Conservation (phyloP, 2,113 vertebrate species). For the Upupa epops region DNA sequence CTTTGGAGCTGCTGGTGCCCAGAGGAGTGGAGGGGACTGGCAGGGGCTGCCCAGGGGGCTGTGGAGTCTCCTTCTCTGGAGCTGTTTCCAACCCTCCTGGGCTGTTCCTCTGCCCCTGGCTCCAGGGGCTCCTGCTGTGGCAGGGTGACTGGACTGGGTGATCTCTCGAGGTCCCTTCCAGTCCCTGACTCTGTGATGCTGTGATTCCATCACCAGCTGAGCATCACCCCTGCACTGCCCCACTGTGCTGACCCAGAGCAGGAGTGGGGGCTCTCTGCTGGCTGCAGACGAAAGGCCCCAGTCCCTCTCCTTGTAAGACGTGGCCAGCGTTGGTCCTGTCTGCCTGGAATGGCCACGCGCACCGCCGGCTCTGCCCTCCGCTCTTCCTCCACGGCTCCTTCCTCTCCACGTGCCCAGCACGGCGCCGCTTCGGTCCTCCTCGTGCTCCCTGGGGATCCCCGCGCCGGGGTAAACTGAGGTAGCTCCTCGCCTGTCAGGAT, state of each 20-base stretch:
- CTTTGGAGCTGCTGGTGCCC: background rate
- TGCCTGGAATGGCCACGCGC: background rate
- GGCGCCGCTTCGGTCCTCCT: accelerated
- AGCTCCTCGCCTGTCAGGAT: no score
- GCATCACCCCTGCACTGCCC: background rate
- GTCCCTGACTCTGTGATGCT: no score
- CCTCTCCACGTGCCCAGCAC: accelerated
- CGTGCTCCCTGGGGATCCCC: background rate
- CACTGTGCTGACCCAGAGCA: background rate
- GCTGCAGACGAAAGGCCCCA: background rate
- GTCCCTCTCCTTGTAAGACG: background rate
- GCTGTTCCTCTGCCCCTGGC: no score
- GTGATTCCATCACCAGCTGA: background rate
- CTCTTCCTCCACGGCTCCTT: background rate
- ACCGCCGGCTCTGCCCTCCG: background rate
- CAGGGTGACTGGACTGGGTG: no score
- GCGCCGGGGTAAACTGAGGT: background rate
- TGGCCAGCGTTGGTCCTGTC: no score
- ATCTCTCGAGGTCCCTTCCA: no score
- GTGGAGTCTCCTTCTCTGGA: no score
- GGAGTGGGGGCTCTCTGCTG: background rate
- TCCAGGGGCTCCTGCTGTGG: no score
- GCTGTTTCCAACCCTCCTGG: no score
- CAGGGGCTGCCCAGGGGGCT: no score
- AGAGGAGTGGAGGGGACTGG: no score